Evolutionary conservation across 2,113 vertebrate genomes (phyloP), one percentile per base, ranked within the genome.

Genomic region (Lates calcarifer): DNA sequence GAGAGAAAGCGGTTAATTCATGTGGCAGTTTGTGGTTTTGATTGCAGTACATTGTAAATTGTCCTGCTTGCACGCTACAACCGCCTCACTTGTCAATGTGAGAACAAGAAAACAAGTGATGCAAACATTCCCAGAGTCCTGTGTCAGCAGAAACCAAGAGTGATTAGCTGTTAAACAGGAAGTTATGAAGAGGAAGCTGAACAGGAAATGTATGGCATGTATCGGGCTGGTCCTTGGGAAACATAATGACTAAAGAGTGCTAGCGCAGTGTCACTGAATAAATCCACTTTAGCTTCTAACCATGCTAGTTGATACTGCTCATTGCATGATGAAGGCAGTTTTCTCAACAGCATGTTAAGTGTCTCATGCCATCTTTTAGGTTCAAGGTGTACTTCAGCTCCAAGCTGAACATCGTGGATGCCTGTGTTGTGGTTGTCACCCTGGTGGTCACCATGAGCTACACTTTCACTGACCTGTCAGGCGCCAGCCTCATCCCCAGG

Each of bases 371-470:
- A 18, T 20, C 31, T 93, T 91, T 37, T 89, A 99, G 98, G 55
- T 95, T 95, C 68, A 91, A 60, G n/a, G 92, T 85, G 0, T 99
- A 98, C 90, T 99, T 98, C 94, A 92, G 47, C 77, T 96, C 95
- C 45, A 93, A 91, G 77, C 74, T 98, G 83, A 99, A 99, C 89
- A 92, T 95, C 81, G 53, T 97, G 37, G 97, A 99, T 57, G 95
- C 95, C 0, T 76, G 94, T 20, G 94, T 98, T 72, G 96, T 97
- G 29, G 90, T 93, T 1, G 20, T 96, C 76, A 97, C 95, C 0
- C 84, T 99, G 75, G 51, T 96, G 55, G 81, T 98, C 84, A 94
- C 97, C 51, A 90, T 97, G 86, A 68, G 91, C 0, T 98, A 97
- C 75, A 88, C 93, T 53, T 94, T 95, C 77, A 89, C 90, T 39